Conservation (phyloP, 2,888 invertebrate genomes). For the Metallyticus violacea region DNA sequence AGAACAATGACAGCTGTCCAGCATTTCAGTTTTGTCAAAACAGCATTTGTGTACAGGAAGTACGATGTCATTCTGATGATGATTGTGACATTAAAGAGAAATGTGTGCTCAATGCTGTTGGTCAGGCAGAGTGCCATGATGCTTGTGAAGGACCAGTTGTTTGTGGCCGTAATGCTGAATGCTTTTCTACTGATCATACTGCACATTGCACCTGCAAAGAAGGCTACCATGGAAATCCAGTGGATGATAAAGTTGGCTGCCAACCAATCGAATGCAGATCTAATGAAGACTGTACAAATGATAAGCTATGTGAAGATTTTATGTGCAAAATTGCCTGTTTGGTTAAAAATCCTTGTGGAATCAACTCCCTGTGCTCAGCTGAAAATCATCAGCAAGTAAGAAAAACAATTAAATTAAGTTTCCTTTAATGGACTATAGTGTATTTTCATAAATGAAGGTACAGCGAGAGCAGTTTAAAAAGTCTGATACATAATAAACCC, state of each 20-base stretch:
- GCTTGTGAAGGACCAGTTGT: constrained; percentile 67
- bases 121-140: constrained; percentile 70
- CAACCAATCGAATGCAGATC: constrained; percentile 72
- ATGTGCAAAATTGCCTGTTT: constrained; percentile 86
- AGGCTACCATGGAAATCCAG: constrained; percentile 72
- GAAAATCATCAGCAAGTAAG: constrained; percentile 71
- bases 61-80: constrained; percentile 66
- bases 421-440: too few species aligned
- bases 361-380: constrained; percentile 80
- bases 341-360: constrained; percentile 78
- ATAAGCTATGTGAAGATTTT: constrained; percentile 78
- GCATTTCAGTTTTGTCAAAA: constrained; percentile 81
- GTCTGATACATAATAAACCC: too few species aligned
- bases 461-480: too few species aligned
- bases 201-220: constrained; percentile 73
- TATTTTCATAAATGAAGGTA: too few species aligned
- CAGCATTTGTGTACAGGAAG: constrained; percentile 79
- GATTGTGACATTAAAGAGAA: constrained; percentile 74
- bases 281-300: constrained; percentile 72
- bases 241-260: constrained; percentile 75
- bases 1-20: constrained; percentile 75
- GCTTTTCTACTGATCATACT: constrained; percentile 68
- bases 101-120: constrained; percentile 66
- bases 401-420: neutral
- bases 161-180: constrained; percentile 82